Evolutionary conservation across 2,113 vertebrate genomes (phyloP), one percentile per base, ranked within the genome.

Genomic region (Archocentrus centrarchus): DNA sequence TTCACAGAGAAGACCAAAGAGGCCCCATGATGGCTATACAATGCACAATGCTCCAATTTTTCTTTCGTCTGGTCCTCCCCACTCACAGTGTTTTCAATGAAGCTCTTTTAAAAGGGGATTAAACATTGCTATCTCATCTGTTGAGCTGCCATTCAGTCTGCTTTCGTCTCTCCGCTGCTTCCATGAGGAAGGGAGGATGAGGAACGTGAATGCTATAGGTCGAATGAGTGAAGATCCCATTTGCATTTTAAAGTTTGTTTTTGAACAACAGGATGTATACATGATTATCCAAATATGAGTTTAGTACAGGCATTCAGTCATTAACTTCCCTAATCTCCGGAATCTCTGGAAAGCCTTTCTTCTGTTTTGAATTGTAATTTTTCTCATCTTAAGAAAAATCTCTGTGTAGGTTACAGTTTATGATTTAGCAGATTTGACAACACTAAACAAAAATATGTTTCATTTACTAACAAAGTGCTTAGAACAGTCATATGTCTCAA

Each of bases 121-220:
- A 94, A 84, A 91, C 79, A 50, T 24, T 64, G 90, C 92, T 90
- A 91, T 89, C 91, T 92, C 94, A 93, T 95, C 93, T 92, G 88
- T 82, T 91, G 90, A 89, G 92, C 93, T 94, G 92, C 88, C 93
- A 89, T 80, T 86, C 88, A 84, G 82, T 22, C 62, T n/a, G 50
- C 84, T 92, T 92, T 77, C 85, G 87, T 91, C 77, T 70, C 58
- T 85, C 70, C 13, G 47, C 61, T 84, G 24, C 9, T 68, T 82
- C 79, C 66, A 78, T 7, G 18, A 79, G 64, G 24, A 73, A n/a
- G 44, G 70, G 61, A 82, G 57, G 30, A 87, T 75, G 86, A 82
- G 59, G 64, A 85, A 81, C 83, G 64, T 84, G 82, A 83, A 75
- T 20, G 44, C 63, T 78, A 61, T 41, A 75, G 86, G 79, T 93